Evolutionary conservation across 2,797 vertebrate species (phyloP), one percentile per base, ranked within the genome.

Genomic region (Melanotaenia boesemani): DNA sequence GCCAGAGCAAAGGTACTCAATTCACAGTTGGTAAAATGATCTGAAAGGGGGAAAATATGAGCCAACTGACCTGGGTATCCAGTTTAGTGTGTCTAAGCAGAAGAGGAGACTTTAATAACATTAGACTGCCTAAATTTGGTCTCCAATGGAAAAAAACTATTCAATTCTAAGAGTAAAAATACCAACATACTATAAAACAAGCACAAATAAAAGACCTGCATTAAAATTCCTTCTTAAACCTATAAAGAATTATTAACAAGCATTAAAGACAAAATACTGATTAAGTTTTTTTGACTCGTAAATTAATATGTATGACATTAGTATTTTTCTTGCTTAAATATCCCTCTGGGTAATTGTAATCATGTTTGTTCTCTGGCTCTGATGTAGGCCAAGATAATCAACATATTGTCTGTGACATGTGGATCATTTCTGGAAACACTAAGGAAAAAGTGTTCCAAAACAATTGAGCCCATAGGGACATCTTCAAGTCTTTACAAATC

Each of bases 21-120:
- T 86, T 92, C 86, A 74, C 83, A 74, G 72, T 67, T 0, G 39
- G 86, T 91, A 90, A 93, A 93, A 52, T 77, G 86, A 94, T 93
- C 90, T 83, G 80, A 89, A 74, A 83, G 63, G 36, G 70, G 79
- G 81, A 76, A 88, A 88, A 88, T 89, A 71, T 89, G 84, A 92
- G 86, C 75, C 76, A 65, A 11, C 80, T 78, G 84, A 91, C 88
- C 87, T 64, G 72, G 62, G 80, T 91, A 79, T 89, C 83, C 73
- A 84, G 87, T 89, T 92, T 78, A 80, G 54, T 62, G 68, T 28
- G 36, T 62, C 67, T 63, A 69, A 86, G 54, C 24, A 56, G 63
- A 20, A 56, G 65, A 86, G 63, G 76, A 77, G 78, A 79, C 76
- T 82, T 77, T 84, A 88, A 89, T 82, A 65, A 73, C 75, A 74